Evolutionary conservation across 1,140 invertebrate genomes (phyloP).

Genomic region (Solen grandis): DNA sequence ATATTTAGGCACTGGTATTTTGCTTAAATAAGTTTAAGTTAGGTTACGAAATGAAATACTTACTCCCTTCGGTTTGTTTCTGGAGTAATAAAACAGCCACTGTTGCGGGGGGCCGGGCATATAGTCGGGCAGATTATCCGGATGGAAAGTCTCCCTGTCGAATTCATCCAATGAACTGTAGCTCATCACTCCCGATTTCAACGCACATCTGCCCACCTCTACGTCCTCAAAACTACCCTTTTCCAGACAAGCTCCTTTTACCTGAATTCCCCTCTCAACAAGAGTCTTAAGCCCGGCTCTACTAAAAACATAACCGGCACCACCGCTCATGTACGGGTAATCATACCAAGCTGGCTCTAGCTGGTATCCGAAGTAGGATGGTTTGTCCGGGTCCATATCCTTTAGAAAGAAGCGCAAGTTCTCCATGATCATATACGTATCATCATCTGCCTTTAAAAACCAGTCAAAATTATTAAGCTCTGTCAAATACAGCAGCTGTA

Average conservation of each 20-base stretch:
- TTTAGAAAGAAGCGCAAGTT: conserved; percentile 94
- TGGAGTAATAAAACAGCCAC: conserved; percentile 52
- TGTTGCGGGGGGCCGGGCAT: conserved; percentile 43
- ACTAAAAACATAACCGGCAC: conserved; percentile 52
- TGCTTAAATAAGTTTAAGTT: neutral
- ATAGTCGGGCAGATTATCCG: conserved; percentile 44
- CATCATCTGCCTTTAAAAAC: conserved; percentile 73
- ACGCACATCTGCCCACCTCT: conserved; percentile 92
- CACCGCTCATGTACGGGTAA: conserved; percentile 55
- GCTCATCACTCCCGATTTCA: conserved; percentile 89
- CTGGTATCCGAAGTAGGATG: conserved; percentile 60
- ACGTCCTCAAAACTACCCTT: conserved; percentile 93
- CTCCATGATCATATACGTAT: conserved; percentile 93
- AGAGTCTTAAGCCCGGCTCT: conserved; percentile 40
- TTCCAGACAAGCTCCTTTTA: conserved; percentile 78
- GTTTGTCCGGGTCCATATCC: conserved; percentile 58
- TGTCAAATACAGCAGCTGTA: conserved; percentile 49
- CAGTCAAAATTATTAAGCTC: conserved; percentile 66
- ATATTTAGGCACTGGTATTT: neutral
- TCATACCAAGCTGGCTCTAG: conserved; percentile 46
- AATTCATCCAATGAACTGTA: conserved; percentile 91
- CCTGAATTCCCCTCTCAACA: conserved; percentile 38
- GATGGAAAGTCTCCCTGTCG: conserved; percentile 93
- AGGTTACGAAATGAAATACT: neutral
- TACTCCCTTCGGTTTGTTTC: conserved; percentile 57